Base-by-base conservation (phyloP, 2,113 vertebrate genomes). In the Tyrannus savana region DNA sequence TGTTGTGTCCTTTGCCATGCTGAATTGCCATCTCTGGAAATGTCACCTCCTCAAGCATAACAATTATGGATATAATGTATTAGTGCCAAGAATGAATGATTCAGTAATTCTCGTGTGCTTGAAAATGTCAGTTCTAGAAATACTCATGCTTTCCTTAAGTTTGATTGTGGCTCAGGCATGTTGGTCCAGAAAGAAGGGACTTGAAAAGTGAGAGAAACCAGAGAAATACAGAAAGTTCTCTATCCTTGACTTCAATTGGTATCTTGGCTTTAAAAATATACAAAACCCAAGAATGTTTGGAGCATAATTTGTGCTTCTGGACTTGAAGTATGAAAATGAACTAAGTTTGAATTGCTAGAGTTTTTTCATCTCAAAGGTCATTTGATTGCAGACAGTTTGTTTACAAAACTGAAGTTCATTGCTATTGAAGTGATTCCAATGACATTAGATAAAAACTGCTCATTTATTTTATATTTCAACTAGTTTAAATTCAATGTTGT, bases 101-200 rank as follows among this genome's bases (percentile, higher is more conserved):
- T 96, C 85, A 93, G 52, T 90, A 95, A 91, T 64, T 84, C 95
- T 84, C 59, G 88, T 90, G 76, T 90, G 87, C 90, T 96, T 95
- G 88, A 95, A 94, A 96, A 97, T 95, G 95, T 90, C 95, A 96
- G 64, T 75, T 97, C 90, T 95, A 90, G 93, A 96, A 96, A 95
- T 64, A 78, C 21, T 49, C 41, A 28, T 64, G 24, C 17, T 88
- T 96, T 84, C 60, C 64, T 87, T 68, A 89, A 87, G 25, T 72
- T 84, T n/a, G 44, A n/a, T n/a, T 90, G 60, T 56, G 22, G 37
- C 21, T 77, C 3, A 19, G 63, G 16, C 66, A 46, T 24, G 24
- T 84, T 80, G 74, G 25, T 53, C 49, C 37, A 84, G 64, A 92
- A 84, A 37, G 28, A 82, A 84, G 16, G 22, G 12, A 77, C 23